phyloP scores from a whole-genome alignment of 2,113 vertebrate species.

The Brienomyrus brachyistius region DNA sequence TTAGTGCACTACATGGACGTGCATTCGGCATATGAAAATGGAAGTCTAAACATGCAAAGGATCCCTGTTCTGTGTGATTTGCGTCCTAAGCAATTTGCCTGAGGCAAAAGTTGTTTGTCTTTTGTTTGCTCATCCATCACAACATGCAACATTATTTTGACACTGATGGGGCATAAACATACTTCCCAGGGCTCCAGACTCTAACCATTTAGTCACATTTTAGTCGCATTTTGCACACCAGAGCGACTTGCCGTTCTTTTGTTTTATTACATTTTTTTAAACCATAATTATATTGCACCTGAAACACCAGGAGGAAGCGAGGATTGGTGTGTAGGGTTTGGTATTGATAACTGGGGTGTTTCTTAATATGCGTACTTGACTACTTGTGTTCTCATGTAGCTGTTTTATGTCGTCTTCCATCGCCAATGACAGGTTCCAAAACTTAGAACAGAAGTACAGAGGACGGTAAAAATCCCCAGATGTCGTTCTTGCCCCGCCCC shows the following conservation, averaged over 20 bases:
- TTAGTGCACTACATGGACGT: background rate
- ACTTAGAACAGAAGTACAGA: background rate
- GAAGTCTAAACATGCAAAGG: background rate
- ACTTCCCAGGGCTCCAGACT: background rate
- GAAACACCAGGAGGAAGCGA: background rate
- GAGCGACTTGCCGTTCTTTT: background rate
- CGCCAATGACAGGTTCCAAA: background rate
- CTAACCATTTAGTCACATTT: background rate
- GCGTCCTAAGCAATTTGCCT: background rate
- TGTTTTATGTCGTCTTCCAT: background rate
- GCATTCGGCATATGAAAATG: background rate
- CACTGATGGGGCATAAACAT: background rate
- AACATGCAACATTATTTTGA: background rate
- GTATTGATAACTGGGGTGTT: background rate
- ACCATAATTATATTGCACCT: background rate
- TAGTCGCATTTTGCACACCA: background rate
- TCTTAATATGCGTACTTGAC: background rate
- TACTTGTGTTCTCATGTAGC: background rate
- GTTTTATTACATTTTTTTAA: background rate
- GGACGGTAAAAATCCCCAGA: background rate
- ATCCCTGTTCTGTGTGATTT: conserved; percentile 1
- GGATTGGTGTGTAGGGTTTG: background rate
- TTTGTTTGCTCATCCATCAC: background rate
- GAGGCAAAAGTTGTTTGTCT: too few species aligned
- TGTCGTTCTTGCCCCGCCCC: background rate